Evolutionary conservation across 2,113 vertebrate species (phyloP), one percentile per base, ranked within the genome.

Genomic region (Mormyrus lacerda): DNA sequence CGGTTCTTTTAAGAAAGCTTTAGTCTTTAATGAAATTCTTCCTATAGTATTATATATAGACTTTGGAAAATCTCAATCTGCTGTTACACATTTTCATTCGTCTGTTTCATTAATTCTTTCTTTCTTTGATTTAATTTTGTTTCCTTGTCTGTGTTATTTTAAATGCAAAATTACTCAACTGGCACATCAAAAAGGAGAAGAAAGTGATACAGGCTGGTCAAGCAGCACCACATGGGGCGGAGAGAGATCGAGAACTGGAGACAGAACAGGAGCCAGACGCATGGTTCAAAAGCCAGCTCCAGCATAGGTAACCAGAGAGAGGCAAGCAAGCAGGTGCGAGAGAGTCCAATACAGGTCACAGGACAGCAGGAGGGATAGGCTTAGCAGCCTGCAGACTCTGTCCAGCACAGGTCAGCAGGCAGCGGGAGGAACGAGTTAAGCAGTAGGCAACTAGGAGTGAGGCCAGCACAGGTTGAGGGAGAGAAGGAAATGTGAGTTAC

Each of bases 1-100:
- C 42, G 27, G 8, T 65, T 86, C 53, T 86, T 61, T 86, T 85
- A 50, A 45, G 53, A 65, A 82, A 65, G 82, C 39, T 65, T 89
- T 65, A 85, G 21, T 48, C 11, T 51, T 73, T 88, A 31, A 88
- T 88, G 42, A 76, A 73, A 50, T 13, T 45, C 73, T 50, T 45
- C 45, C 47, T 42, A 7, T 47, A 61, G 58, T 88, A 88, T 15
- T 65, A 61, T 21, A 58, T 65, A 21, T n/a, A 61, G 39, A 19
- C 35, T 42, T 47, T 87, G 51, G 27, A 55, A 35, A 87, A 87
- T 87, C 85, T 87, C 17, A 65, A 15, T 79, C 61, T 51, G 73
- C 88, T 50, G n/a, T 39, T 31, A 39, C 5, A 84, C 50, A 5
- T 47, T 89, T 65, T 24, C 1, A 7, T 4, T 35, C 21, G 31